These are phyloP conservation scores for Gorilla gorilla DNA, from an alignment of 2,113 vertebrate species.

Conservation along the genomic window DNA sequence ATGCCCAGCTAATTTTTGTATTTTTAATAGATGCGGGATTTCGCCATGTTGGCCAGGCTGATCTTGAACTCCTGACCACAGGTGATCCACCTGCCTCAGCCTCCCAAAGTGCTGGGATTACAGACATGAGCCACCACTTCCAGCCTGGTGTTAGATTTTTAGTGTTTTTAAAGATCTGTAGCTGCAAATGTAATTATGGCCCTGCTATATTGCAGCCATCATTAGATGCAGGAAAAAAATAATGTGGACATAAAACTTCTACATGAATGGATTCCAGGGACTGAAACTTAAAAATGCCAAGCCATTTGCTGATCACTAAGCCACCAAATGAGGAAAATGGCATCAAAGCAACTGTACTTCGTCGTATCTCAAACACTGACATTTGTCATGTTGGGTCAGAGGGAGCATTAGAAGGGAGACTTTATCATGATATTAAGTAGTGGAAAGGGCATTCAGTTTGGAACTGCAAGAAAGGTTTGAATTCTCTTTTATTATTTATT, in stretches of 20 bases:
- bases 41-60: too few species aligned
- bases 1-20: too few species aligned
- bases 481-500: neutral
- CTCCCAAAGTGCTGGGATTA: too few species aligned
- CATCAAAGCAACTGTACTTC: neutral
- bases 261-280: neutral
- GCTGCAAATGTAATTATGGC: neutral
- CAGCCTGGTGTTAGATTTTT: neutral
- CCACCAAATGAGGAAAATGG: slow-evolving; percentile 22
- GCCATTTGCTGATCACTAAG: neutral
- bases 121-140: too few species aligned
- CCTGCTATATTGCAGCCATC: neutral
- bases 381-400: neutral
- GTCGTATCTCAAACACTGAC: neutral
- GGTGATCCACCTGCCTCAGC: too few species aligned
- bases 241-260: neutral
- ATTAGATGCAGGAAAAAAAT: slow-evolving; percentile 14
- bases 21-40: too few species aligned
- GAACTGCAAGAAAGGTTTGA: neutral
- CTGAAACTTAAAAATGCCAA: slow-evolving; percentile 22
- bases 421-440: neutral
- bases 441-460: neutral
- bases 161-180: slow-evolving; percentile 8
- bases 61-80: too few species aligned
- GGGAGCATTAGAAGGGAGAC: neutral